Conservation (phyloP, 2,797 vertebrate genomes). For the Galaxias olidus region DNA sequence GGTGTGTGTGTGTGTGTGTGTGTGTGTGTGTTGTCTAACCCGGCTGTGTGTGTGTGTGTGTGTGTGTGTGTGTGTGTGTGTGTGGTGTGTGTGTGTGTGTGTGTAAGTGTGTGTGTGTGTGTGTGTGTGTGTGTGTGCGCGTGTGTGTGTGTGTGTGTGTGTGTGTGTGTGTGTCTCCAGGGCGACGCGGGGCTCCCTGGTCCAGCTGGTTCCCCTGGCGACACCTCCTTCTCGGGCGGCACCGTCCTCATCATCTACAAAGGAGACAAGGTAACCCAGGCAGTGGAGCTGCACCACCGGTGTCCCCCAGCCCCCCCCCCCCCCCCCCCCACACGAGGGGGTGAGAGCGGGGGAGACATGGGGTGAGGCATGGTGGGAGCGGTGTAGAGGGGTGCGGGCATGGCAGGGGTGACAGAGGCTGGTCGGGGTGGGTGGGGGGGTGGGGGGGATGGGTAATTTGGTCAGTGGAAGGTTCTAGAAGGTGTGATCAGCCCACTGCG, state of each 20-base stretch:
- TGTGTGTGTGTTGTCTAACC: constrained; percentile 69
- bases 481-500: too few species aligned
- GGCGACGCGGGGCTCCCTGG: constrained; percentile 78
- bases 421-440: neutral
- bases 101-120: too few species aligned
- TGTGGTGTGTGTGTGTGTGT: too few species aligned
- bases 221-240: constrained; percentile 57
- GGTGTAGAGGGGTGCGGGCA: constrained; percentile 8
- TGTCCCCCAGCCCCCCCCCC: constrained; percentile 35
- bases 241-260: constrained; percentile 78
- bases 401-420: constrained; percentile 19
- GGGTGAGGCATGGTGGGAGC: constrained; percentile 14
- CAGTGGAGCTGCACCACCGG: constrained; percentile 27
- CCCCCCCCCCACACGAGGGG: constrained; percentile 22
- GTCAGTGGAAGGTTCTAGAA: too few species aligned
- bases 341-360: constrained; percentile 8
- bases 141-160: too few species aligned
- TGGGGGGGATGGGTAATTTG: too few species aligned
- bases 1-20: too few species aligned
- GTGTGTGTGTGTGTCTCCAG: constrained; percentile 72
- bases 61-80: too few species aligned
- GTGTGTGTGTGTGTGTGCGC: too few species aligned
- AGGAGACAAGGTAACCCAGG: constrained; percentile 79
- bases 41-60: too few species aligned
- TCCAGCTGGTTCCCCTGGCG: constrained; percentile 70